phyloP scores from a whole-genome alignment of 1,140 invertebrate species.

The Drosophila jambulina region DNA sequence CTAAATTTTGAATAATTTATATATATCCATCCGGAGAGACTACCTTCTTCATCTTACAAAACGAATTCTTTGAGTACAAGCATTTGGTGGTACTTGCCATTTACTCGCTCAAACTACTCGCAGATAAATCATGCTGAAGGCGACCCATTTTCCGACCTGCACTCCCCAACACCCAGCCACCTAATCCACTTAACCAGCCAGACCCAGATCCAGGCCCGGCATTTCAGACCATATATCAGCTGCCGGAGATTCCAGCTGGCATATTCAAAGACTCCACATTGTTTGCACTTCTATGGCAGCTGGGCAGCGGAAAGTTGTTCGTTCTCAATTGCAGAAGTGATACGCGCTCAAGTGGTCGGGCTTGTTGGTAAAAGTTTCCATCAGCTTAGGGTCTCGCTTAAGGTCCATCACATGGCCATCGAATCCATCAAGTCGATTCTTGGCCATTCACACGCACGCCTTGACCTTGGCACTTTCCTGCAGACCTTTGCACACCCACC shows the following conservation, averaged over 20 bases:
- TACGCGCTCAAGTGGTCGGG: constrained; percentile 1
- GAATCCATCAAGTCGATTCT: constrained; percentile 57
- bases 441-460: constrained; percentile 69
- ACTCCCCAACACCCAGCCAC: constrained; percentile 16
- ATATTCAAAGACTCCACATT: constrained; percentile 51
- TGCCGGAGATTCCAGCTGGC: constrained; percentile 46
- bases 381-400: constrained; percentile 31
- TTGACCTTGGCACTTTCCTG: constrained; percentile 66
- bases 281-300: constrained; percentile 73
- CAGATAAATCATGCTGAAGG: constrained; percentile 37
- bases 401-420: constrained; percentile 35
- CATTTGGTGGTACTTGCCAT: neutral
- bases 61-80: neutral
- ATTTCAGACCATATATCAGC: constrained; percentile 39
- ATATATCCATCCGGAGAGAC: neutral
- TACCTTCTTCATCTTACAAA: neutral
- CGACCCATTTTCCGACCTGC: constrained; percentile 44
- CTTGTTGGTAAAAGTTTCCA: constrained; percentile 61
- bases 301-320: constrained; percentile 22
- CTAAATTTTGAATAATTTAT: constrained; percentile 1
- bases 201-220: constrained; percentile 26
- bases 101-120: constrained; percentile 13
- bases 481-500: constrained; percentile 16
- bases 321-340: constrained; percentile 23
- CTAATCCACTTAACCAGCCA: constrained; percentile 43